Conservation (phyloP, 2,113 vertebrate species). For the Atlantisia rogersi region DNA sequence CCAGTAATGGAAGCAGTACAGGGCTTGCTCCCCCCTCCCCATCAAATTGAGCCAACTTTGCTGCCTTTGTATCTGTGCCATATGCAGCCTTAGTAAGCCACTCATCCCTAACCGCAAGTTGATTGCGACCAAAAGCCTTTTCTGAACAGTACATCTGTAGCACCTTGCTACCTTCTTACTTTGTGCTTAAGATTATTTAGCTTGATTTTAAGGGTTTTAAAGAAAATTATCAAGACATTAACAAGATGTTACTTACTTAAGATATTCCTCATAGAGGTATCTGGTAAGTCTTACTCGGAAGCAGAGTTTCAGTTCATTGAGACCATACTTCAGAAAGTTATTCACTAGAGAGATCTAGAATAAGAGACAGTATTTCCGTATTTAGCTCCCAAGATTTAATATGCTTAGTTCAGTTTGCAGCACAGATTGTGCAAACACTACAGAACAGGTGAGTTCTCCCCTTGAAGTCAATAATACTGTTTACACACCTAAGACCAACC, state of each 20-base stretch:
- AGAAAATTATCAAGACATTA: neutral
- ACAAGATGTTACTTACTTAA: conserved; percentile 87
- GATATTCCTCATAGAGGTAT: conserved; percentile 93
- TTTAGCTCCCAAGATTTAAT: neutral
- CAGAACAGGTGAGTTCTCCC: neutral
- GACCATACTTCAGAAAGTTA: conserved; percentile 94
- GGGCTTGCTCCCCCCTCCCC: neutral
- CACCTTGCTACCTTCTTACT: neutral
- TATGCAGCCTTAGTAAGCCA: neutral
- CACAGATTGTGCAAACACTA: neutral
- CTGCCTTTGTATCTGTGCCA: neutral
- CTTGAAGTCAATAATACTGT: neutral
- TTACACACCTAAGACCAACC: neutral
- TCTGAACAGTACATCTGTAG: neutral
- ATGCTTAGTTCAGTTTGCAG: neutral
- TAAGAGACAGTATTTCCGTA: conserved; percentile 25
- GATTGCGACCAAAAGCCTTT: neutral
- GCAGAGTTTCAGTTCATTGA: conserved; percentile 93
- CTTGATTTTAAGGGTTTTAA: neutral
- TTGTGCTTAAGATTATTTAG: neutral
- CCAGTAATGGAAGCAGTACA: neutral
- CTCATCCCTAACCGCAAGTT: neutral
- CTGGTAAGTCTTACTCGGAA: conserved; percentile 91
- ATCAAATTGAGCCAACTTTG: neutral
- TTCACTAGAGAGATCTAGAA: conserved; percentile 95